Percentiles rank a stretch among this genome's conserved stretches.
Conservation (phyloP, 1,140 invertebrate genomes). For the Penaeus indicus region DNA sequence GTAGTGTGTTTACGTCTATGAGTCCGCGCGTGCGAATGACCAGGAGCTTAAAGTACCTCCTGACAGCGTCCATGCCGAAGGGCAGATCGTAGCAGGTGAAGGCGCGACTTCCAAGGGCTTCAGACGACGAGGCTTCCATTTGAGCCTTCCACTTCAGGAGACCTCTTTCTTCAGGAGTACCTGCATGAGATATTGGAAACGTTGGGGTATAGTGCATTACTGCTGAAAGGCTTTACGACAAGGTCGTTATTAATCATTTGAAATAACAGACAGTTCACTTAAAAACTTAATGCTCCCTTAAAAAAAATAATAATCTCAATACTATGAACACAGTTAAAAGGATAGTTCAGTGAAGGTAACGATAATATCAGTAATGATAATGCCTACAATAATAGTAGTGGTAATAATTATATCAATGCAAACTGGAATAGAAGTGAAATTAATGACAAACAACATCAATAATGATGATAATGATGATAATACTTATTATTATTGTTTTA, state of each 20-base stretch:
- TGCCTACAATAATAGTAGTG: too few relatives aligned
- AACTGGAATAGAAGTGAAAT: too few relatives aligned
- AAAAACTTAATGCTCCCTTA: background rate
- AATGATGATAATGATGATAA: too few relatives aligned
- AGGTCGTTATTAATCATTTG: too few relatives aligned
- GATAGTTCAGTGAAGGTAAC: too few relatives aligned
- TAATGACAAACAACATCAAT: too few relatives aligned
- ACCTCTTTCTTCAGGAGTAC: constrained; percentile 9
- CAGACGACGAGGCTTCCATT: background rate
- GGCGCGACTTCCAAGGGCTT: background rate
- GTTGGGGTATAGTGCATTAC: background rate
- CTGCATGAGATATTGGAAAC: background rate
- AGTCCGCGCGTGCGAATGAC: background rate
- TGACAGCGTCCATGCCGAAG: constrained; percentile 17
- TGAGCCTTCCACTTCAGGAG: constrained; percentile 24
- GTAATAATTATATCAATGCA: too few relatives aligned
- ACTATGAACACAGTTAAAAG: too few relatives aligned
- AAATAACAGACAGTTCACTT: too few relatives aligned
- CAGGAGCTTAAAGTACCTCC: background rate
- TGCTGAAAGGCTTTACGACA: background rate
- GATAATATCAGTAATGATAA: too few relatives aligned
- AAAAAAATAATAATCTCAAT: background rate
- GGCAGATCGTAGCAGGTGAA: constrained; percentile 24
- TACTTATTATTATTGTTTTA: too few relatives aligned
- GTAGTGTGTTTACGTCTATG: background rate